Percentiles rank a stretch among this genome's conserved stretches.
phyloP scores from a whole-genome alignment of 53 echinoderm and acorn worm genomes.

The Apostichopus leukothele region DNA sequence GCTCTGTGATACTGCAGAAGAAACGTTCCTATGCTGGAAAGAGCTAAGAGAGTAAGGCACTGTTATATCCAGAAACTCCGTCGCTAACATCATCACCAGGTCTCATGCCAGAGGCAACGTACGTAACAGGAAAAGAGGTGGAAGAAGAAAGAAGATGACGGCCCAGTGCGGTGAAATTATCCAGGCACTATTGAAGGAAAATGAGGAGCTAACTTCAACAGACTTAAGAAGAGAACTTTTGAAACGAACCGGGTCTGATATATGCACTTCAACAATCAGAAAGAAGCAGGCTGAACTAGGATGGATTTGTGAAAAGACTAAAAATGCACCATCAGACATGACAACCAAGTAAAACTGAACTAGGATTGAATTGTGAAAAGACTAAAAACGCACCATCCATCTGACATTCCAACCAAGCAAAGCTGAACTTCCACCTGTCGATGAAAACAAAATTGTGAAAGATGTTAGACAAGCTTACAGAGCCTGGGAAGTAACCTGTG shows the following conservation, averaged over 20 bases:
- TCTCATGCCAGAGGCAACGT: neutral
- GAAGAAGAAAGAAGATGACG: neutral
- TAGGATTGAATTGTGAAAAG: slow-evolving; percentile 15
- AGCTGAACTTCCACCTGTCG: too few species aligned
- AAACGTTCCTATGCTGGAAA: neutral
- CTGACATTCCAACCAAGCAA: slow-evolving; percentile 19
- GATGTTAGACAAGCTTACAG: too few species aligned
- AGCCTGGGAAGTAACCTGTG: too few species aligned
- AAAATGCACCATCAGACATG: too few species aligned
- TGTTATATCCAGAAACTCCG: neutral
- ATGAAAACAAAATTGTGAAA: too few species aligned
- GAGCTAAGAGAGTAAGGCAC: neutral
- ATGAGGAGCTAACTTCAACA: neutral
- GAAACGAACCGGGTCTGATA: neutral
- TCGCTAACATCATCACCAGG: neutral
- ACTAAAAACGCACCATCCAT: slow-evolving; percentile 42
- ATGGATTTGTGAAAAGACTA: neutral
- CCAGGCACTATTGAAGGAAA: neutral
- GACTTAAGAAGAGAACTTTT: neutral
- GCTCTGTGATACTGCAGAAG: too few species aligned
- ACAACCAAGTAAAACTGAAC: neutral
- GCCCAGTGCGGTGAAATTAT: neutral
- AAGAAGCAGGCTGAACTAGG: neutral
- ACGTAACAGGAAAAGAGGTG: neutral
- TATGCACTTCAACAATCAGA: too few species aligned